phyloP scores from a whole-genome alignment of 2,888 invertebrate genomes.

The Tipula vernalis region DNA sequence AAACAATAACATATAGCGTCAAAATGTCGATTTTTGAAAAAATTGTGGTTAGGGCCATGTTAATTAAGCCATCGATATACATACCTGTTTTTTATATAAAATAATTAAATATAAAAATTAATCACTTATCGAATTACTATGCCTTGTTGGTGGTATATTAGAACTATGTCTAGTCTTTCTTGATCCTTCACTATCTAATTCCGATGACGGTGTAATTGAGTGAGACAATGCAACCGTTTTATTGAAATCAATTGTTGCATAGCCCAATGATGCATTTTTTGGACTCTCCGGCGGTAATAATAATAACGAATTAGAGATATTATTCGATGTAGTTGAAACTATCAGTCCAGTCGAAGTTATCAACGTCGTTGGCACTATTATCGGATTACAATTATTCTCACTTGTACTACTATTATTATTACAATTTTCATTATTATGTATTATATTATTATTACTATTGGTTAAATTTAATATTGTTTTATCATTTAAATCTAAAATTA shows the following conservation, averaged over 20 bases:
- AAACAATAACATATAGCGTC: no score
- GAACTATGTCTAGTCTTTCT: conserved; percentile 76
- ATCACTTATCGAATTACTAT: conserved; percentile 49
- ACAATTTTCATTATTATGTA: neutral
- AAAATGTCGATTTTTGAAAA: no score
- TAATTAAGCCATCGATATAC: no score
- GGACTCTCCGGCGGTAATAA: conserved; percentile 17
- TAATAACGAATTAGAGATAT: conserved; percentile 1
- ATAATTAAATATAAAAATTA: conserved; percentile 20
- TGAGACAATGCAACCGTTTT: conserved; percentile 81
- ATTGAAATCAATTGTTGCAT: conserved; percentile 88
- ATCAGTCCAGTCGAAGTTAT: neutral
- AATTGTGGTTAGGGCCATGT: no score
- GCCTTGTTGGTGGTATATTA: conserved; percentile 37
- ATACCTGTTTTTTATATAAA: neutral
- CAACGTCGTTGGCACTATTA: neutral
- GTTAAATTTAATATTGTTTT: conserved; percentile 10
- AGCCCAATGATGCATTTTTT: conserved; percentile 41
- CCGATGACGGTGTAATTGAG: conserved; percentile 58
- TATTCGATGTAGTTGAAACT: conserved; percentile 11
- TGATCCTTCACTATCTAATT: conserved; percentile 56
- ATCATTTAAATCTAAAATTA: conserved; percentile 32
- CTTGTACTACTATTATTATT: neutral
- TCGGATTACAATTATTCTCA: conserved; percentile 1
- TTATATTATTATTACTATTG: conserved; percentile 7